Evolutionary conservation across 2,113 vertebrate genomes (phyloP).

Genomic region (Pachycephala philippinensis): DNA sequence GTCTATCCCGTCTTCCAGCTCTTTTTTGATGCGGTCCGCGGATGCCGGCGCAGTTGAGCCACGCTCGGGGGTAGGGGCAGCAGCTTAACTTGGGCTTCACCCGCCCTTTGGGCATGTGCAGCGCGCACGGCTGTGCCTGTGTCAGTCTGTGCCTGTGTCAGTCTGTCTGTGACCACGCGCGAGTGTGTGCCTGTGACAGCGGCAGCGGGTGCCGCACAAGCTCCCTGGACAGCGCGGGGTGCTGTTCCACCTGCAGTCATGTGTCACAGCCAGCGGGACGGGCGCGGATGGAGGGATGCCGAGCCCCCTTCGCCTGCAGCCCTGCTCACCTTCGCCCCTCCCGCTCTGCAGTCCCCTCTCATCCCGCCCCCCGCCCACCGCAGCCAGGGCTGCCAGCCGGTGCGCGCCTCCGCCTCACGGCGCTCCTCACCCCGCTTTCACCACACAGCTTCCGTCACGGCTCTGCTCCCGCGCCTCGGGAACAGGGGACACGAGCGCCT

Average conservation of each 20-base stretch:
- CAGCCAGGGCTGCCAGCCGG: neutral
- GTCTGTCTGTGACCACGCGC: rapidly evolving
- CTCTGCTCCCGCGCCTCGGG: neutral
- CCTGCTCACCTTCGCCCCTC: neutral
- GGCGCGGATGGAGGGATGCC: neutral
- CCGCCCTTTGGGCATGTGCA: neutral
- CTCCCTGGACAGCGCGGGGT: neutral
- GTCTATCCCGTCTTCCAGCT: neutral
- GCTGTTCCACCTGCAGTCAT: neutral
- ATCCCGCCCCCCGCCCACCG: neutral
- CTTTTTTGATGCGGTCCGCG: rapidly evolving
- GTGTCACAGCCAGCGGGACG: neutral
- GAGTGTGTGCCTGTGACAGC: rapidly evolving
- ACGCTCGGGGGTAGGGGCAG: neutral
- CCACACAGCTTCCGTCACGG: rapidly evolving
- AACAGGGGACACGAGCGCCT: neutral
- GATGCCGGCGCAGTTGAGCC: neutral
- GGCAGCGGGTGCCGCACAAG: neutral
- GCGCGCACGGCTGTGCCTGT: neutral
- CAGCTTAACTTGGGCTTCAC: neutral
- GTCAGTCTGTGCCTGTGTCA: neutral
- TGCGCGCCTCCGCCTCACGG: neutral
- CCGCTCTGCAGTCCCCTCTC: neutral
- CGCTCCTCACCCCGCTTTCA: no score
- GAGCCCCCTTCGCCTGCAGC: neutral